Evolutionary conservation across 2,113 vertebrate genomes (phyloP), one percentile per base, ranked within the genome.

Genomic region (Naja naja): DNA sequence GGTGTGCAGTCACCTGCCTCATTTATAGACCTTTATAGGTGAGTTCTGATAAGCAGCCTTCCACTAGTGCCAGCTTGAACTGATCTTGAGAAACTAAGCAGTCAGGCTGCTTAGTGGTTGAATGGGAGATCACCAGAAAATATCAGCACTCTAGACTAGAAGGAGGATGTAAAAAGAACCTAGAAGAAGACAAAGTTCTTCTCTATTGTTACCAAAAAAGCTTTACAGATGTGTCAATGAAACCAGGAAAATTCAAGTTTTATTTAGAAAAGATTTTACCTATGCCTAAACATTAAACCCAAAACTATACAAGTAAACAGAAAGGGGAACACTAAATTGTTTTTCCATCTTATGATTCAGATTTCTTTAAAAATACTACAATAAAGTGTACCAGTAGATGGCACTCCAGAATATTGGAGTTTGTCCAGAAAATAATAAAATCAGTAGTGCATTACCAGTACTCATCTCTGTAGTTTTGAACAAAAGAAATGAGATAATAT

Each of bases 351-450:
- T 88, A 81, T 14, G 2, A 16, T 85, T 56, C 43, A 58, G 64
- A 43, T 89, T 90, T 88, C 53, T 93, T 89, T 90, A 58, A 92
- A 52, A 52, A 43, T 43, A 81, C 74, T 52, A 27, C 69, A 52
- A 86, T 54, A 85, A 58, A 60, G 12, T 90, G 53, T 90, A 88
- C 92, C 92, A 93, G 92, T 86, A 90, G 92, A 60, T 93, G 92
- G 92, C 92, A 93, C 88, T 93, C 92, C 92, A 93, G 69, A 93
- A 90, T 93, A 86, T 85, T 60, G 88, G 88, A 86, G 27, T 34
- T 89, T 52, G 49, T 49, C 39, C 88, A 85, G 43, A 23, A 23
- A 89, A 90, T 58, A 93, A 89, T 89, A 89, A 85, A 81, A 89
- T 85, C 45, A 34, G 53, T 49, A 85, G 5, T 20, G 12, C 53